Evolutionary conservation across 1,140 invertebrate genomes (phyloP), one percentile per base, ranked within the genome.

Genomic region (Helicoverpa armigera): DNA sequence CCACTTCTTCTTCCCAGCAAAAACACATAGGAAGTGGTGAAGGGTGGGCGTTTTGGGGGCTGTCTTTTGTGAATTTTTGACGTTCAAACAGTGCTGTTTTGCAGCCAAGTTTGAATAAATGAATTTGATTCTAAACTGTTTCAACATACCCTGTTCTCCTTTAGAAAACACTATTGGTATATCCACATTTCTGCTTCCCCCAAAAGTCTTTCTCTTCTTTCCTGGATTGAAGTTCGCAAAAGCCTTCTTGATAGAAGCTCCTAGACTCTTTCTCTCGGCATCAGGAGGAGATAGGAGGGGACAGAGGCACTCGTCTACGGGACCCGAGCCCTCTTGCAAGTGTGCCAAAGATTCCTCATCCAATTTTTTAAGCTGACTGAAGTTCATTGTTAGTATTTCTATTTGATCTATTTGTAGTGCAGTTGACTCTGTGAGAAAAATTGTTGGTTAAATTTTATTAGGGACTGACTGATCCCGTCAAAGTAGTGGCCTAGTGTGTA

Each of bases 301-400:
- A 54, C 88, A 90, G 10, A 89, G 63, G 56, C 88, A 89, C 53
- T 87, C 65, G 63, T 90, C 86, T 1, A 53, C 83, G 1, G 89
- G 88, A 0, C 88, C 89, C 0, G 69, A 29, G 0, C 86, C 87
- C 67, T 89, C 89, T 12, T 70, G 69, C 7, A 90, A 13, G 4
- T 85, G 80, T 50, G 81, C 48, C 3, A 88, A 56, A 0, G 88
- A 85, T 18, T 87, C 80, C 11, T 89, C 88, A 14, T 90, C 88
- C 10, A 89, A 14, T 76, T 89, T 87, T 51, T 86, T 90, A 2
- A 87, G 43, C 76, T 85, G 51, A 14, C 54, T 67, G 60, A 86
- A 87, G 31, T 87, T 50, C 82, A 83, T 83, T 16, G 2, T 70
- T 16, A 10, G 4, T 10, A 29, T 61, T 69, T 23, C 3, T 9